Conservation (phyloP, 2,888 invertebrate genomes). For the Eupeodes luniger region DNA sequence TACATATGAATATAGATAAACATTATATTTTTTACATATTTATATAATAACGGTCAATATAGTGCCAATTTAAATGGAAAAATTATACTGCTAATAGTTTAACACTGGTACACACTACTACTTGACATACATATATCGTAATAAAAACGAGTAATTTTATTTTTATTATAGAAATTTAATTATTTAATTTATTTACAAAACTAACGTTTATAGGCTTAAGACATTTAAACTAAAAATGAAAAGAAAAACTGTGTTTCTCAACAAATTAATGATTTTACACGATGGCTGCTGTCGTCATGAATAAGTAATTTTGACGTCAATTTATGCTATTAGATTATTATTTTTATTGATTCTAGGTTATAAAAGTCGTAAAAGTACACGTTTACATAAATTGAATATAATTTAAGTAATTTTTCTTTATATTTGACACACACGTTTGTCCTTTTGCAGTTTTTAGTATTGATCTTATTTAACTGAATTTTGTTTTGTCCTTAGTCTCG, state of each 20-base stretch:
- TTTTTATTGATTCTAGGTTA: too few species aligned
- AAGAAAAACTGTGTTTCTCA: background rate
- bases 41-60: conserved; percentile 24
- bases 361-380: too few species aligned
- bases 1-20: too few species aligned
- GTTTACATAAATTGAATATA: too few species aligned
- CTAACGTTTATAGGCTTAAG: background rate
- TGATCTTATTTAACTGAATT: too few species aligned
- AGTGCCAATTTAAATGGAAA: conserved; percentile 13
- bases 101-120: background rate
- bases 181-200: conserved; percentile 1
- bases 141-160: background rate
- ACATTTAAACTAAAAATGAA: background rate
- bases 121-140: background rate
- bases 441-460: too few species aligned
- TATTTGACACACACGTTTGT: too few species aligned
- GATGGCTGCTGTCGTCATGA: background rate
- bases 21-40: too few species aligned
- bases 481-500: too few species aligned
- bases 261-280: background rate
- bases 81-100: background rate
- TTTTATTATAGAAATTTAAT: conserved; percentile 9
- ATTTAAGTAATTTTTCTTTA: too few species aligned
- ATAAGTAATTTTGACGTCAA: background rate
- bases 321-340: background rate